Percentiles rank a stretch among this genome's conserved stretches.
These are phyloP conservation scores for Cervus canadensis DNA, from an alignment of 2,113 vertebrate species.

Conservation along the genomic window DNA sequence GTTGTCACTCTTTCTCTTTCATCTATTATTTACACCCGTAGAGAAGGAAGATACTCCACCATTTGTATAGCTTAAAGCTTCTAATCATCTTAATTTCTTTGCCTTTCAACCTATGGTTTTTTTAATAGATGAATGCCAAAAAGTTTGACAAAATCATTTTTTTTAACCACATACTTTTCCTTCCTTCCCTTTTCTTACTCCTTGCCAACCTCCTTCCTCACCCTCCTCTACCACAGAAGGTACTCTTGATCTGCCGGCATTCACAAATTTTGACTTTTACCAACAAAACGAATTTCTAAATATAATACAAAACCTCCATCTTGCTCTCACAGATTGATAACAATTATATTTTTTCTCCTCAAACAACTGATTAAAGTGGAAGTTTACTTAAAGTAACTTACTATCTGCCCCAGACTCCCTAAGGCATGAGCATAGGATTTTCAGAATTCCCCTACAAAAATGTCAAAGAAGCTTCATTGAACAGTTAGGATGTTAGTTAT, in stretches of 20 bases:
- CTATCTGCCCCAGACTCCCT: background rate
- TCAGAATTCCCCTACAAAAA: conserved; percentile 19
- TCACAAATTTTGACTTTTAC: conserved; percentile 61
- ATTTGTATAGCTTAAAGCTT: conserved; percentile 83
- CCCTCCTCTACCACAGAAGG: conserved; percentile 39
- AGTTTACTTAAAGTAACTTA: conserved; percentile 39
- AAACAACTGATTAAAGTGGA: conserved; percentile 32
- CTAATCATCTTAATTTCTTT: conserved; percentile 85
- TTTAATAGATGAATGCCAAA: conserved; percentile 76
- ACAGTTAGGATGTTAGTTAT: background rate
- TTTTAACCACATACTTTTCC: conserved; percentile 51
- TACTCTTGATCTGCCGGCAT: conserved; percentile 38
- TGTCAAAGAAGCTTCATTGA: background rate
- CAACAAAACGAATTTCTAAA: conserved; percentile 47
- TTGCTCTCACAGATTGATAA: conserved; percentile 45
- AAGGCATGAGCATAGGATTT: conserved; percentile 20
- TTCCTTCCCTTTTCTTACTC: background rate
- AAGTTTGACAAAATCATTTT: conserved; percentile 83
- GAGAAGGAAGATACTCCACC: conserved; percentile 81
- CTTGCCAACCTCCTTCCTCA: conserved; percentile 44
- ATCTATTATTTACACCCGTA: conserved; percentile 86
- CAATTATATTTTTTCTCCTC: background rate
- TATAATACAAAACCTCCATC: conserved; percentile 17
- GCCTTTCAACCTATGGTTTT: conserved; percentile 77
- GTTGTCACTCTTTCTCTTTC: conserved; percentile 84